Evolutionary conservation across 2,888 invertebrate genomes (phyloP).

Genomic region (Ecliptopera silaceata): DNA sequence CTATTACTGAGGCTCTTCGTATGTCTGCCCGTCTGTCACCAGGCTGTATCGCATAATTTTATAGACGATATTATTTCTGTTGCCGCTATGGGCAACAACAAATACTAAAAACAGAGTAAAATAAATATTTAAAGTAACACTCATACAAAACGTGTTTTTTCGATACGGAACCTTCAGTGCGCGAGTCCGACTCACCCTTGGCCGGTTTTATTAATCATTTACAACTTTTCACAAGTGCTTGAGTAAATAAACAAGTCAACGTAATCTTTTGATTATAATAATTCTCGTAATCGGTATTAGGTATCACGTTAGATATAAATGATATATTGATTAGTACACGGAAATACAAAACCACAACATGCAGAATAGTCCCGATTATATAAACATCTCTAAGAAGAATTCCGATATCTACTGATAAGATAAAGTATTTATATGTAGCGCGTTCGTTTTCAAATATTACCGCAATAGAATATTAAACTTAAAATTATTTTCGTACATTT

Average conservation of each 20-base stretch:
- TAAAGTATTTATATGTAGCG: too few relatives aligned
- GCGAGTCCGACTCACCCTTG: too few relatives aligned
- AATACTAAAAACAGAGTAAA: too few relatives aligned
- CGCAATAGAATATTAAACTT: neutral
- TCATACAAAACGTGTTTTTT: too few relatives aligned
- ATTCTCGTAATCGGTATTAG: slow-evolving; percentile 4
- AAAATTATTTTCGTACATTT: too few relatives aligned
- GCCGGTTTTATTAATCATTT: slow-evolving; percentile 6
- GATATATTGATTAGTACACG: slow-evolving; percentile 6
- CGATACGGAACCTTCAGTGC: too few relatives aligned
- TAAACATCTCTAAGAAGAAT: slow-evolving; percentile 3
- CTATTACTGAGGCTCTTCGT: too few relatives aligned
- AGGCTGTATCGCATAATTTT: too few relatives aligned
- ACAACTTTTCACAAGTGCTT: slow-evolving; percentile 1
- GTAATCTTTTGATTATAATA: slow-evolving; percentile 10
- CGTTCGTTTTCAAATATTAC: neutral
- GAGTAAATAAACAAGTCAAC: slow-evolving; percentile 13
- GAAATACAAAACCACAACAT: slow-evolving; percentile 7
- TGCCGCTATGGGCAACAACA: too few relatives aligned
- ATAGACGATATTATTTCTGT: too few relatives aligned
- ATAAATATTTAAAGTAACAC: too few relatives aligned
- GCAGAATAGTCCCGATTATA: neutral
- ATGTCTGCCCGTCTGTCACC: too few relatives aligned
- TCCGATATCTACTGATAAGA: slow-evolving; percentile 8
- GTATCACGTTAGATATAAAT: slow-evolving; percentile 1